phyloP scores from a whole-genome alignment of 2,888 invertebrate species.

The Formica aserva region DNA sequence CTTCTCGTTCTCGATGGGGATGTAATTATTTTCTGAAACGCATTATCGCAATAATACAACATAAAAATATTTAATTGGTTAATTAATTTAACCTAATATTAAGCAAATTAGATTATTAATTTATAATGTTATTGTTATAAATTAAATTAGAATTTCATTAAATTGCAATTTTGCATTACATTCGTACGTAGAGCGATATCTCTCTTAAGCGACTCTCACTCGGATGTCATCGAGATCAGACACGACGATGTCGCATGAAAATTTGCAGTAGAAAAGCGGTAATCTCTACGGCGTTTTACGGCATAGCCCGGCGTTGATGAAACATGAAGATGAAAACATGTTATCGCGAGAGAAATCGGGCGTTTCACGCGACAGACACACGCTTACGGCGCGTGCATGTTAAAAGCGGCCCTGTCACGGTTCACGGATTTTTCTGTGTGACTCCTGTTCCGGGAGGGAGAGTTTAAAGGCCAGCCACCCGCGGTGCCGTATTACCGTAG shows the following conservation, averaged over 20 bases:
- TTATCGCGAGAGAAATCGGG: conserved; percentile 66
- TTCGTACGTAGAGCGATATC: background rate
- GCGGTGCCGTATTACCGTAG: background rate
- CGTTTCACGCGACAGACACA: conserved; percentile 48
- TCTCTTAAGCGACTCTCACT: background rate
- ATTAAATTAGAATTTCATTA: conserved; percentile 26
- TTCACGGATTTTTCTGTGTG: conserved; percentile 63
- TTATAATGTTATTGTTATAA: conserved; percentile 17
- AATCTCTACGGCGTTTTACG: conserved; percentile 18
- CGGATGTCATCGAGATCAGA: conserved; percentile 3
- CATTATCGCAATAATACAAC: background rate
- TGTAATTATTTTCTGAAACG: conserved; percentile 23
- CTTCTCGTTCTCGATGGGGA: background rate
- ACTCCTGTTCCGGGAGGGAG: background rate
- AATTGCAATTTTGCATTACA: conserved; percentile 14
- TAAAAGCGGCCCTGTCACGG: conserved; percentile 57
- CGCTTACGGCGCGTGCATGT: conserved; percentile 38
- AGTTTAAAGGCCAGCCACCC: conserved; percentile 32
- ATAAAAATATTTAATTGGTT: conserved; percentile 32
- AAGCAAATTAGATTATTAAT: conserved; percentile 27
- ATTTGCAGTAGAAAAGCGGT: conserved; percentile 27
- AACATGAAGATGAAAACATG: conserved; percentile 60
- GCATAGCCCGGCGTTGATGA: background rate
- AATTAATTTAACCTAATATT: conserved; percentile 27
- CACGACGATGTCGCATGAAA: conserved; percentile 19